These are phyloP conservation scores for Danio choprae DNA, from an alignment of 2,797 vertebrate species.

Conservation along the genomic window DNA sequence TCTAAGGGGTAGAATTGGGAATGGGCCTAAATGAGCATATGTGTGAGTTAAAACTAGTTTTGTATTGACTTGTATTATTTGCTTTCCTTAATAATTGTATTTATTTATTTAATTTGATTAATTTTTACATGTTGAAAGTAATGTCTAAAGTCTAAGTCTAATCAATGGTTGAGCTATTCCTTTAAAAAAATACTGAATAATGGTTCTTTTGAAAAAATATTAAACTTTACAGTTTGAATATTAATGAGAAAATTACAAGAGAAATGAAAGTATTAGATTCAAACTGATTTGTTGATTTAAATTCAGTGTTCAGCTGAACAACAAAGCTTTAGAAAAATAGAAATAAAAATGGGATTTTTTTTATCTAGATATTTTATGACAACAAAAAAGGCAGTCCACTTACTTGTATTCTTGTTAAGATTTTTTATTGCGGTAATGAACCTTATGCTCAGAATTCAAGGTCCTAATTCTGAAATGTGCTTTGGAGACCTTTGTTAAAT, in stretches of 20 bases:
- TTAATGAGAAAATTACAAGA: neutral
- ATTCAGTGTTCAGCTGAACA: neutral
- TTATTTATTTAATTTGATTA: too few species aligned
- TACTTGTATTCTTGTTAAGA: neutral
- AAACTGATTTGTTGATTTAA: neutral
- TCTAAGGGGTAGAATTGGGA: too few species aligned
- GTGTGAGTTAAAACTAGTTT: too few species aligned
- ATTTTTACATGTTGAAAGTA: too few species aligned
- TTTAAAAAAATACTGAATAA: neutral
- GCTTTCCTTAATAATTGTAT: too few species aligned
- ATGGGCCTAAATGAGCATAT: too few species aligned
- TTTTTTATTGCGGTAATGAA: neutral
- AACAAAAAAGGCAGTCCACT: constrained; percentile 2
- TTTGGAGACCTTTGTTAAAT: neutral
- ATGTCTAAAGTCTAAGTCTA: too few species aligned
- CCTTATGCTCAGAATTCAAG: neutral
- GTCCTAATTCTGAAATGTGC: neutral
- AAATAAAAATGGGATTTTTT: neutral
- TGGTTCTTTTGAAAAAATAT: neutral
- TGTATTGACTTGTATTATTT: too few species aligned
- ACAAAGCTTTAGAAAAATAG: neutral
- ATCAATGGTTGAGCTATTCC: neutral
- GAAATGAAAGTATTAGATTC: neutral
- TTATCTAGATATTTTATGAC: neutral
- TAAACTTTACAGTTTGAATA: neutral